Base-by-base conservation (phyloP, 2,797 vertebrate genomes). In the Schizopygopsis pylzovi region DNA sequence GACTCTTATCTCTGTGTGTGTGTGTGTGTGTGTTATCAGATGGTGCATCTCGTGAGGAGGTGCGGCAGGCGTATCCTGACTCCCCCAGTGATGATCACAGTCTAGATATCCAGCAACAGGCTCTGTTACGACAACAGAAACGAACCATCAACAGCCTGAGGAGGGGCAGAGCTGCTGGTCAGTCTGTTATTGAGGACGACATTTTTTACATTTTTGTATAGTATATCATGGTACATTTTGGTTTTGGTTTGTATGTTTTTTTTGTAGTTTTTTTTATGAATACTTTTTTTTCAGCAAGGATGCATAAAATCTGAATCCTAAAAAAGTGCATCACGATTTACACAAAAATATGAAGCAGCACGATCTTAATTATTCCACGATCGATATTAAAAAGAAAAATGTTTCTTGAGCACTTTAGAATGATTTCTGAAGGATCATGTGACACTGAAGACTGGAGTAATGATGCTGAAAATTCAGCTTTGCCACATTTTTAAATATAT, bases 61-160 rank as follows among this genome's bases (percentile, higher is more conserved):
- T 96, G 85, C 93, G 93, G 76, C 91, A 92, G 56, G 90, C 93
- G 91, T 97, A 95, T 87, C 97, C 97, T 0, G 95, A 97, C 54
- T 94, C 96, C 86, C 96, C 97, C 25, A 93, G 85, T 81, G 97
- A 97, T n/a, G 91, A 93, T 33, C 90, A 91, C 43, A 95, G 95
- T 68, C 92, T 97, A 86, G 97, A 98, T 87, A 96, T 97, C 86
- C 97, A 98, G 71, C 97, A 98, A 92, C 96, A 96, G 90, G 97
- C 97, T 15, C 91, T 97, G 54, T 92, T 98, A 45, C 93, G 96
- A 80, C 95, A 97, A 81, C 97, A 98, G 86, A 95, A 94, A 79
- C 95, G 92, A 85, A 95, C 92, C 90, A 91, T 97, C 47, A 92
- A 95, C 59, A 95, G 91, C 70, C 90, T 97, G 86, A 96, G 90